These are phyloP conservation scores for Tricholaema leucomelas DNA, from an alignment of 2,113 vertebrate genomes.

Conservation along the genomic window DNA sequence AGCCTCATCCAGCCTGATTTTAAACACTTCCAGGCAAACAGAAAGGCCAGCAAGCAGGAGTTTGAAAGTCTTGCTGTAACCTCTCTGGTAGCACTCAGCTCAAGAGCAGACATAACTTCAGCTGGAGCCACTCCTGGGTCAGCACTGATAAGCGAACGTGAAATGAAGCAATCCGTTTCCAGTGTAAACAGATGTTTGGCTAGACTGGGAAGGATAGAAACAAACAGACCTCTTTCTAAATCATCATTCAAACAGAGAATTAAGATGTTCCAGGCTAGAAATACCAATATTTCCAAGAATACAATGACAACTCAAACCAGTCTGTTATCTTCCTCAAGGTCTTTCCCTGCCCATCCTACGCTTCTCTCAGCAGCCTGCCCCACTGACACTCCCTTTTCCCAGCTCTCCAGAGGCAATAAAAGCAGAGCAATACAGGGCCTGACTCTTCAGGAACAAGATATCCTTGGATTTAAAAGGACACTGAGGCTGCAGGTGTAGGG, in stretches of 20 bases:
- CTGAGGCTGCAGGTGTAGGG: rapidly evolving
- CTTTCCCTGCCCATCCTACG: too few relatives aligned
- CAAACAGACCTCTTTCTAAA: conserved; percentile 2
- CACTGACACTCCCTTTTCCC: neutral
- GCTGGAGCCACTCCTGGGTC: neutral
- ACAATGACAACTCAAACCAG: neutral
- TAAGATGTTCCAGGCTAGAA: conserved; percentile 2
- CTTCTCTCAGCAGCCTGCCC: neutral
- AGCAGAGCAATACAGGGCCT: neutral
- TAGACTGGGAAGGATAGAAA: neutral
- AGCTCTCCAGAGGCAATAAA: neutral
- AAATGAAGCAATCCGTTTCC: conserved; percentile 14
- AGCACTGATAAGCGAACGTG: neutral
- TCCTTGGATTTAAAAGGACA: neutral
- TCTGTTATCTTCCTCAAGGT: neutral
- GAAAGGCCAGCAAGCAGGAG: neutral
- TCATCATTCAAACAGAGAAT: neutral
- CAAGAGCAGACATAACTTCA: neutral
- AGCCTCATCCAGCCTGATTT: too few relatives aligned
- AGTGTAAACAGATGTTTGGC: conserved; percentile 1
- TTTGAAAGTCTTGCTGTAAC: neutral
- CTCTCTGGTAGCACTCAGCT: neutral
- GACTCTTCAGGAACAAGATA: neutral
- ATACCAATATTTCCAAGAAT: neutral
- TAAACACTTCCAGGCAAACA: too few relatives aligned